These are phyloP conservation scores for Bos indicus DNA, from an alignment of 2,113 vertebrate species.

Conservation along the genomic window DNA sequence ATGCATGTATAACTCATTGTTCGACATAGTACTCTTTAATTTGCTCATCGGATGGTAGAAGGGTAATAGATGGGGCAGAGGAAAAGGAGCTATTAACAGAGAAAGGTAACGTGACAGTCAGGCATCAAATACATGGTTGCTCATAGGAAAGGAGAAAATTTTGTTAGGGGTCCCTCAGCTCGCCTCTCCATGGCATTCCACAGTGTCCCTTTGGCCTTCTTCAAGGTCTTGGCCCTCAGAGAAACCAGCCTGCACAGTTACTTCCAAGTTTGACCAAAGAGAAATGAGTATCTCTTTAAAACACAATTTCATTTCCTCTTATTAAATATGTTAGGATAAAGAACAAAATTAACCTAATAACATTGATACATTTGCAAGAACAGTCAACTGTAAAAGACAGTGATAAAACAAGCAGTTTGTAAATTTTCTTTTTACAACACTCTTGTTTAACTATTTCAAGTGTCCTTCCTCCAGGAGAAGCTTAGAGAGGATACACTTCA, in stretches of 20 bases:
- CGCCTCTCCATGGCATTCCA: not conserved
- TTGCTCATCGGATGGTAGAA: not conserved
- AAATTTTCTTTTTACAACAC: conserved; percentile 60
- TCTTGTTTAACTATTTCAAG: conserved; percentile 71
- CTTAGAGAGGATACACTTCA: conserved; percentile 40
- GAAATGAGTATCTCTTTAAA: not conserved
- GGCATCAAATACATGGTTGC: not conserved
- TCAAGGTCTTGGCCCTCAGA: not conserved
- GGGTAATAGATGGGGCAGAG: not conserved
- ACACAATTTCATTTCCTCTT: conserved; percentile 10
- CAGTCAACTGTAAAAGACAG: conserved; percentile 57
- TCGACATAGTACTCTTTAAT: not conserved
- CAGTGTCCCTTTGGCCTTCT: not conserved
- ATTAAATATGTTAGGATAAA: conserved; percentile 43
- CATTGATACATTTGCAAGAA: conserved; percentile 38
- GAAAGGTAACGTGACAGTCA: not conserved
- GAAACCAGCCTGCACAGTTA: not conserved
- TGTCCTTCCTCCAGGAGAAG: conserved; percentile 54
- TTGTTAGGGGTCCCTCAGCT: not conserved
- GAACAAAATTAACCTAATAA: conserved; percentile 50
- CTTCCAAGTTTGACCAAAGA: not conserved
- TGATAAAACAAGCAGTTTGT: conserved; percentile 62
- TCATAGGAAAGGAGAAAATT: not conserved
- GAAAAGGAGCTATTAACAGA: not conserved
- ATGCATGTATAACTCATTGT: not conserved